Evolutionary conservation across 2,797 vertebrate genomes (phyloP).

Genomic region (Enteromius anoplus): DNA sequence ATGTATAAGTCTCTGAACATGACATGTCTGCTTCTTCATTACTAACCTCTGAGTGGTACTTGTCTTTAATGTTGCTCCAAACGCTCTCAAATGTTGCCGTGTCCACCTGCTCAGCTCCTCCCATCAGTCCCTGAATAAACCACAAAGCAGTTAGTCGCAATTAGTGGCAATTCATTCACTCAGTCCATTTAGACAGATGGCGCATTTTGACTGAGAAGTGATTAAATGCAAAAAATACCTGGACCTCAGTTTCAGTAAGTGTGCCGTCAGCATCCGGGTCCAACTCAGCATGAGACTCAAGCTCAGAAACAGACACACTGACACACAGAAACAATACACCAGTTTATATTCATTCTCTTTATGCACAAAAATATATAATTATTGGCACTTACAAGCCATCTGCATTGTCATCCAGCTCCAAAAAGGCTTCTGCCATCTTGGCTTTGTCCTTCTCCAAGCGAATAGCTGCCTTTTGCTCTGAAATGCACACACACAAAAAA

Average conservation of each 20-base stretch:
- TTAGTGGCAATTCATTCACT: too few species aligned
- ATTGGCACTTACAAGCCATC: constrained; percentile 84
- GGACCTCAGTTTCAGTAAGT: constrained; percentile 82
- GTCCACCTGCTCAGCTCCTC: constrained; percentile 74
- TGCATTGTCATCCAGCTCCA: constrained; percentile 83
- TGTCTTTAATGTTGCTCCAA: constrained; percentile 85
- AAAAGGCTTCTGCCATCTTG: constrained; percentile 79
- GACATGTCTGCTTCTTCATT: not conserved
- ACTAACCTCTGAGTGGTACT: constrained; percentile 84
- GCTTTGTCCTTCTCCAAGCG: constrained; percentile 77
- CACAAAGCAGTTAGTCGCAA: not conserved
- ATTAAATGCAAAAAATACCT: constrained; percentile 71
- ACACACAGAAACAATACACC: constrained; percentile 25
- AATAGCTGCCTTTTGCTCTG: constrained; percentile 82
- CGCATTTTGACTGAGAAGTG: not conserved
- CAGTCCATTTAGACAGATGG: not conserved
- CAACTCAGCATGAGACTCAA: constrained; percentile 84
- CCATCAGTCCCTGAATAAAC: constrained; percentile 77
- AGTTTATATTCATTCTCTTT: not conserved
- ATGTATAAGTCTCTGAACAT: not conserved
- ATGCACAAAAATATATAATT: not conserved
- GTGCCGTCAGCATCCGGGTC: constrained; percentile 81
- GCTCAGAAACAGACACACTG: constrained; percentile 82
- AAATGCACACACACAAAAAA: constrained; percentile 37
- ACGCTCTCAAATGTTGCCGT: constrained; percentile 74